phyloP scores from a whole-genome alignment of 1,140 invertebrate genomes.

The Cydia amplana region DNA sequence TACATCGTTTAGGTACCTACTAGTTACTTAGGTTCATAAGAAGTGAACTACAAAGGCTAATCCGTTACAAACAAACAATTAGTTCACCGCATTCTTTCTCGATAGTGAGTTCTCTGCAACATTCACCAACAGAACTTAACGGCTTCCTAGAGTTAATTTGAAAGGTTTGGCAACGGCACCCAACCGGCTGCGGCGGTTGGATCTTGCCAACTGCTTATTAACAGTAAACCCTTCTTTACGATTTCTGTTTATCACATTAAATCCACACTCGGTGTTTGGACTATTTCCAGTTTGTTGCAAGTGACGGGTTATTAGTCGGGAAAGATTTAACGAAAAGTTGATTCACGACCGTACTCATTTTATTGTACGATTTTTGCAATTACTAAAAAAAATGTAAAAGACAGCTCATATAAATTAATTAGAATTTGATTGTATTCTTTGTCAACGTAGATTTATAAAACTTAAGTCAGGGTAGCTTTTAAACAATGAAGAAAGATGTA shows the following conservation, averaged over 20 bases:
- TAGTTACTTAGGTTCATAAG: not conserved
- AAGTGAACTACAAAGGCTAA: not conserved
- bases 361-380: too few relatives aligned
- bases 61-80: not conserved
- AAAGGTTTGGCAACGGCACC: conserved; percentile 34
- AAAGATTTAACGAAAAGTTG: not conserved
- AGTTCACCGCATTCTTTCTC: not conserved
- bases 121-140: not conserved
- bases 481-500: conserved; percentile 24
- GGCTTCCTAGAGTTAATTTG: conserved; percentile 28
- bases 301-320: not conserved
- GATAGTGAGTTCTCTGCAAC: not conserved
- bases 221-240: conserved; percentile 38
- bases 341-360: not conserved
- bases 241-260: conserved; percentile 39
- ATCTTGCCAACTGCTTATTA: conserved; percentile 39
- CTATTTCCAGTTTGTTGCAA: conserved; percentile 26
- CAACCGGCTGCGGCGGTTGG: conserved; percentile 23
- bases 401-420: too few relatives aligned
- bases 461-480: not conserved
- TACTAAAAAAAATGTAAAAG: too few relatives aligned
- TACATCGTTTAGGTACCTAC: not conserved
- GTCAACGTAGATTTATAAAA: not conserved
- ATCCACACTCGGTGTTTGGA: conserved; percentile 27
- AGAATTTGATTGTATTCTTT: not conserved